Evolutionary conservation across 2,113 vertebrate species (phyloP), one percentile per base, ranked within the genome.

Genomic region (Larimichthys polyactis): DNA sequence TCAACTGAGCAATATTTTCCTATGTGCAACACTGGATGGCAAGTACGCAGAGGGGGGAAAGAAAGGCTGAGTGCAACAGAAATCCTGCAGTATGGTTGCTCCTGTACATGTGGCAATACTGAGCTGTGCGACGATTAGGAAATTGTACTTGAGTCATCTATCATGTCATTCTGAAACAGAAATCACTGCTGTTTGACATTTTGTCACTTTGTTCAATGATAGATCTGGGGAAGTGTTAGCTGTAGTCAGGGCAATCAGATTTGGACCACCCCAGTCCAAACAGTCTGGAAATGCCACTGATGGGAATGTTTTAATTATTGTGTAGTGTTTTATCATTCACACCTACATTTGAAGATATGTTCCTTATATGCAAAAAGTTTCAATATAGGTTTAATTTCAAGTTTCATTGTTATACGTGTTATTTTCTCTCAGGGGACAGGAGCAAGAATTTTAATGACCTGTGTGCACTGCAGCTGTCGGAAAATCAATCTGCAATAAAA

Each of bases 1-100:
- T 75, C n/a, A 60, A 79, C 17, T 66, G 46, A 86, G 71, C 70
- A 46, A 87, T 3, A 81, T 63, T 91, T 90, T 89, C 90, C 79
- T 52, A 20, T 36, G 51, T 60, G 40, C 29, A 68, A 24, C 14
- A 32, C 46, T 7, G 14, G 24, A 55, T 67, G 29, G 32, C 3
- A 12, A 70, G 65, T 8, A 36, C 14, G 19, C 5, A 62, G 27
- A 73, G 46, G 36, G 71, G 68, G 55, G 20, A 69, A 29, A 29
- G n/a, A 72, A 86, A 43, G 36, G 58, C 62, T 43, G 72, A 79
- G 44, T 14, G 24, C 36, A 68, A 76, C 78, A 84, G 67, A 78
- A 81, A 79, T 5, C 5, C 58, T 71, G n/a, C 36, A 5, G 40
- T 17, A 59, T 36, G 10, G 60, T 14, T 67, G 48, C 11, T 60